Evolutionary conservation across 2,797 vertebrate species (phyloP).

Genomic region (Leucoraja ocellata): DNA sequence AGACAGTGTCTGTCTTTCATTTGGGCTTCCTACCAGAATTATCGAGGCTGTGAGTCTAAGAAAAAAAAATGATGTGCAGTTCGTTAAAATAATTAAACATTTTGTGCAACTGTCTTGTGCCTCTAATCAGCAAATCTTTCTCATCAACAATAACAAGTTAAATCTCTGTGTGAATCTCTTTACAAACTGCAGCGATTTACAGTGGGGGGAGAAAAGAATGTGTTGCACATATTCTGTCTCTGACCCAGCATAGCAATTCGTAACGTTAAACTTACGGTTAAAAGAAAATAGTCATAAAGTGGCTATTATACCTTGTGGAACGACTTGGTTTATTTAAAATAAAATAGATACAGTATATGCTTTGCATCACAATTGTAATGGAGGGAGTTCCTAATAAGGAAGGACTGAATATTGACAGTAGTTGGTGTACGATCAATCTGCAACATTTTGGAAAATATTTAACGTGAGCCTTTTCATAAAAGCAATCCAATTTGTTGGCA

Average conservation of each 20-base stretch:
- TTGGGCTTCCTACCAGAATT: conserved; percentile 14
- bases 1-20: conserved; percentile 39
- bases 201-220: not conserved
- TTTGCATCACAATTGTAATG: not conserved
- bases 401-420: not conserved
- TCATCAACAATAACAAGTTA: conserved; percentile 2
- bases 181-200: not conserved
- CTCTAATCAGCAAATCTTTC: not conserved
- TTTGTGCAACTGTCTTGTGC: not conserved
- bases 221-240: not conserved
- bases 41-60: not conserved
- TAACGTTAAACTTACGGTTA: conserved; percentile 12
- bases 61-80: not conserved
- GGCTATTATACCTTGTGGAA: not conserved
- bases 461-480: not conserved
- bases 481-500: not conserved
- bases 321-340: not conserved
- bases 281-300: not conserved
- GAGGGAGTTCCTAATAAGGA: not conserved
- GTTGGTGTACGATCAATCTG: not conserved
- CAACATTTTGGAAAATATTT: not conserved
- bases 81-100: not conserved
- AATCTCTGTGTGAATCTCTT: not conserved
- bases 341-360: not conserved
- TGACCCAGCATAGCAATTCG: not conserved